Conservation (phyloP, 2,888 invertebrate genomes). For the Siphlonurus alternatus region DNA sequence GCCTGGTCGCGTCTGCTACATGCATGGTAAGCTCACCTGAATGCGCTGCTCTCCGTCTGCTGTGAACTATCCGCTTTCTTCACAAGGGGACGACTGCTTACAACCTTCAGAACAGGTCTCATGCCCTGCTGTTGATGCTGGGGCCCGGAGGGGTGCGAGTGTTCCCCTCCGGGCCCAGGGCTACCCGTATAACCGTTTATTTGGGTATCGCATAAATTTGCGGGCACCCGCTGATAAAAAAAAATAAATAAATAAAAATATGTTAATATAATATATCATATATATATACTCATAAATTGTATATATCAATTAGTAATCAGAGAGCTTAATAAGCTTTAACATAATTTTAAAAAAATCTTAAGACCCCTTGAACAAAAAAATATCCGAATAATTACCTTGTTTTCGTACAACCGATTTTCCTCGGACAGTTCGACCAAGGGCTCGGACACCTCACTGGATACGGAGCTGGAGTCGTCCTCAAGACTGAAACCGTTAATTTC, state of each 20-base stretch:
- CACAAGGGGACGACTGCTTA: slow-evolving; percentile 15
- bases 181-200: slow-evolving; percentile 21
- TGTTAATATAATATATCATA: background rate
- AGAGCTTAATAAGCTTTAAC: too few relatives aligned
- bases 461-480: slow-evolving; percentile 9
- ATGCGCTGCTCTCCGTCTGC: slow-evolving; percentile 33
- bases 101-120: slow-evolving; percentile 16
- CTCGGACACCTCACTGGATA: slow-evolving; percentile 8
- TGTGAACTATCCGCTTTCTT: slow-evolving; percentile 35
- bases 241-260: background rate
- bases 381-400: background rate
- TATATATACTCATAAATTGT: too few relatives aligned
- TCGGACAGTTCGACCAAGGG: background rate
- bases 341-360: too few relatives aligned
- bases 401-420: background rate
- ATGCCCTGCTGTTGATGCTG: slow-evolving; percentile 18
- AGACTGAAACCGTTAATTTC: background rate
- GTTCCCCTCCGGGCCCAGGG: slow-evolving; percentile 24
- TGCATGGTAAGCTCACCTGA: slow-evolving; percentile 23
- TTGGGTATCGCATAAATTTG: background rate
- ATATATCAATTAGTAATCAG: too few relatives aligned
- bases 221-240: background rate
- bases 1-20: slow-evolving; percentile 19
- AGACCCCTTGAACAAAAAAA: background rate
- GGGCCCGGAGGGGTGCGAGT: slow-evolving; percentile 26